phyloP scores from a whole-genome alignment of 2,888 invertebrate genomes.

The Germaria angustata region DNA sequence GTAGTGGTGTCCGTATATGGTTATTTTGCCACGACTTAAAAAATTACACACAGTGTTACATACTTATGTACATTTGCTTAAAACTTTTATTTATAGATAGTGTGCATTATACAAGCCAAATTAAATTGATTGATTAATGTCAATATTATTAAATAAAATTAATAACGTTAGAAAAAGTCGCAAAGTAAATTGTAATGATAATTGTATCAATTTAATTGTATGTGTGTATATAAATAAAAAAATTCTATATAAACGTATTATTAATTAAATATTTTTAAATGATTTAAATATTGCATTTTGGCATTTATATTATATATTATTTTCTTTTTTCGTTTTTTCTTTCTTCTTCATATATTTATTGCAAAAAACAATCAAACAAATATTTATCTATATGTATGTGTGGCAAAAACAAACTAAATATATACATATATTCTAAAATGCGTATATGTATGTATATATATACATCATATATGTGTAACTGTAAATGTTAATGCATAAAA shows the following conservation, averaged over 20 bases:
- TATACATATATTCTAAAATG: slow-evolving; percentile 74
- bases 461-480: slow-evolving; percentile 72
- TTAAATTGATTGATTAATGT: slow-evolving; percentile 55
- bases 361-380: slow-evolving; percentile 63
- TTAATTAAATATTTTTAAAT: slow-evolving; percentile 50
- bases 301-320: slow-evolving; percentile 78
- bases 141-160: slow-evolving; percentile 37
- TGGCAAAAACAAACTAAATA: slow-evolving; percentile 68
- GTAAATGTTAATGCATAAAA: slow-evolving; percentile 58
- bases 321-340: slow-evolving; percentile 80
- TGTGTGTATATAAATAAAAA: slow-evolving; percentile 72
- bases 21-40: too few relatives aligned
- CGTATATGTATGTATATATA: slow-evolving; percentile 71
- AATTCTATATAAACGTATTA: slow-evolving; percentile 72
- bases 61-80: too few relatives aligned
- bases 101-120: slow-evolving; percentile 49
- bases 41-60: too few relatives aligned
- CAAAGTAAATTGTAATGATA: slow-evolving; percentile 72
- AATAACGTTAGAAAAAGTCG: slow-evolving; percentile 19
- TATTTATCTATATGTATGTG: slow-evolving; percentile 56
- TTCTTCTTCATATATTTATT: slow-evolving; percentile 77
- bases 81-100: neutral
- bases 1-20: too few relatives aligned
- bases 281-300: slow-evolving; percentile 79
- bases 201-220: slow-evolving; percentile 65